A percentile compares a stretch with the other conserved stretches of the same genome.
These are phyloP conservation scores for Silurus glanis DNA, from an alignment of 2,113 vertebrate genomes.

Conservation along the genomic window DNA sequence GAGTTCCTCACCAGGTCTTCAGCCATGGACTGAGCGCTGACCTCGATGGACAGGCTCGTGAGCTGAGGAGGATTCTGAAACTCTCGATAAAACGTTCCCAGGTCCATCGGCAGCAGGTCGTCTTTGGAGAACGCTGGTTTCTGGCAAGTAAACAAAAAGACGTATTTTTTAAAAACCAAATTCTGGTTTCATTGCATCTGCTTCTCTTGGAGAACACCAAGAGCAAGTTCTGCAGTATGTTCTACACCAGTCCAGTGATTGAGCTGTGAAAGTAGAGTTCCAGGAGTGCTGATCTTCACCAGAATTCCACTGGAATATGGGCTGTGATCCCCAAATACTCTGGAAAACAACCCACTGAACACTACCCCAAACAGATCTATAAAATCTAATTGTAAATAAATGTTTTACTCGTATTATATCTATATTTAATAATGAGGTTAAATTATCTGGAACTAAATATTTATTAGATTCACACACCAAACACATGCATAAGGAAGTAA, in stretches of 20 bases:
- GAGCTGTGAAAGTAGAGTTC: neutral
- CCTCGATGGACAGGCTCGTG: constrained; percentile 91
- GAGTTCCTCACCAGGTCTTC: constrained; percentile 88
- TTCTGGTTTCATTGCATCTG: neutral
- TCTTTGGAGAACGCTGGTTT: constrained; percentile 98
- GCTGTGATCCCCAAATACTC: neutral
- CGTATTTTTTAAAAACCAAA: neutral
- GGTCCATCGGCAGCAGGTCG: constrained; percentile 94
- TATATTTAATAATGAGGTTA: no score
- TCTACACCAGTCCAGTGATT: neutral
- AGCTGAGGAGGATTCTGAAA: constrained; percentile 98
- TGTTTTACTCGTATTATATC: no score
- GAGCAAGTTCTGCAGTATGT: neutral
- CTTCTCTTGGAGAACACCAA: neutral
- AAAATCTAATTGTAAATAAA: no score
- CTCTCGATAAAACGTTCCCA: constrained; percentile 96
- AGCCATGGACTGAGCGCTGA: constrained; percentile 96
- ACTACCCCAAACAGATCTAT: no score
- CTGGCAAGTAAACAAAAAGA: constrained; percentile 63
- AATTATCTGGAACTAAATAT: no score
- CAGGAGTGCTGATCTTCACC: neutral
- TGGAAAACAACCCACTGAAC: no score
- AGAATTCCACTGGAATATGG: neutral
- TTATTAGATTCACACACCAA: no score
- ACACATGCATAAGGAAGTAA: no score